Conservation (phyloP, 1,140 invertebrate genomes). For the Lethocerus indicus region DNA sequence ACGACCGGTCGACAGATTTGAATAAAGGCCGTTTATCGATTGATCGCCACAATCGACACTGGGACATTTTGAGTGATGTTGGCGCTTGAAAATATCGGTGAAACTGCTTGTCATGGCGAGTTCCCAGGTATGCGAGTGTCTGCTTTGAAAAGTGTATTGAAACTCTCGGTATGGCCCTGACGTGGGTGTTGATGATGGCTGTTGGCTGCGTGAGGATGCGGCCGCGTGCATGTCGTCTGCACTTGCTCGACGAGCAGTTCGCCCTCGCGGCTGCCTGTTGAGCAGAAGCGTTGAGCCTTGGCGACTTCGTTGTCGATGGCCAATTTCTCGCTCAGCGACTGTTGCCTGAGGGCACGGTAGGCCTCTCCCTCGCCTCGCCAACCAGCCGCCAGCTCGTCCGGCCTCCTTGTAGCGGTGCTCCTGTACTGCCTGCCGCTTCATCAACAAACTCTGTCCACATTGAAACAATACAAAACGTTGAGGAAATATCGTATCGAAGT, state of each 20-base stretch:
- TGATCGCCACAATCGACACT: too few species aligned
- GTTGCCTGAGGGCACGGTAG: constrained; percentile 69
- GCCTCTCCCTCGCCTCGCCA: constrained; percentile 72
- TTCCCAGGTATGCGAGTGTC: too few species aligned
- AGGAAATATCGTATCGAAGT: neutral
- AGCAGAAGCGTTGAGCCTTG: constrained; percentile 75
- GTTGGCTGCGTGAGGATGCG: constrained; percentile 54
- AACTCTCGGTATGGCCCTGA: constrained; percentile 67
- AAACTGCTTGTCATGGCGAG: too few species aligned
- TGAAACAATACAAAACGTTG: neutral
- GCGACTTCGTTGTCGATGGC: constrained; percentile 74
- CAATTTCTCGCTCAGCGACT: constrained; percentile 66
- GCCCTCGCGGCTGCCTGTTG: too few species aligned
- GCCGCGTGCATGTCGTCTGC: constrained; percentile 64
- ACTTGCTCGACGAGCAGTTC: constrained; percentile 72
- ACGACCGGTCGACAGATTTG: too few species aligned
- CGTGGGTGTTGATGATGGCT: constrained; percentile 62
- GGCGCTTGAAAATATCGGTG: too few species aligned
- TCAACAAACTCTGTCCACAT: constrained; percentile 34
- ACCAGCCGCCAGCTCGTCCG: constrained; percentile 70
- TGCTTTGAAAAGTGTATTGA: constrained; percentile 62
- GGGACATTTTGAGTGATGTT: too few species aligned
- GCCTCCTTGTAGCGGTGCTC: constrained; percentile 84
- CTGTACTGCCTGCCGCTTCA: constrained; percentile 66
- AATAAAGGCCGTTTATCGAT: too few species aligned